phyloP scores from a whole-genome alignment of 2,797 vertebrate genomes.

The Sebastes reedi region DNA sequence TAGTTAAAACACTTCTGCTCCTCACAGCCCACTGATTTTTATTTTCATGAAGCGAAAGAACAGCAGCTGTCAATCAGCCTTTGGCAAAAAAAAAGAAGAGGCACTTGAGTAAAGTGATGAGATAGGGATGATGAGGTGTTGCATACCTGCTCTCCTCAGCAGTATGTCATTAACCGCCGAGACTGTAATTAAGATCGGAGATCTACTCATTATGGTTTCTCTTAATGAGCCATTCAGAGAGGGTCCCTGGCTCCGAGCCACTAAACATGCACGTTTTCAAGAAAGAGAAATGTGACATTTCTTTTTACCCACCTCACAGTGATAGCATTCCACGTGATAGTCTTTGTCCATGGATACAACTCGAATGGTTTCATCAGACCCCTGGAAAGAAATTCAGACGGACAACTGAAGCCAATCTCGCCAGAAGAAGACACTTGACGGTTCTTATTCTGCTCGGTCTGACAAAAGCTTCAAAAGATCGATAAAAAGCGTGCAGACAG shows the following conservation, averaged over 20 bases:
- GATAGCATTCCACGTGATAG: slow-evolving; percentile 96
- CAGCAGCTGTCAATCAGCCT: slow-evolving; percentile 51
- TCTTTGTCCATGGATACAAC: slow-evolving; percentile 98
- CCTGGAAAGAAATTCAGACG: slow-evolving; percentile 78
- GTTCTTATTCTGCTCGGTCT: slow-evolving; percentile 5
- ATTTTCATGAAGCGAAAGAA: slow-evolving; percentile 23
- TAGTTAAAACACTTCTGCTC: slow-evolving; percentile 18
- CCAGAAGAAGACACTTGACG: neutral
- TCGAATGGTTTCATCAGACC: slow-evolving; percentile 95
- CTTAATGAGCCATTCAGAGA: slow-evolving; percentile 54
- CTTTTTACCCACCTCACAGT: slow-evolving; percentile 89
- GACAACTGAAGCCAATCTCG: slow-evolving; percentile 2
- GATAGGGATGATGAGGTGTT: slow-evolving; percentile 46
- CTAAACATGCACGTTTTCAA: neutral
- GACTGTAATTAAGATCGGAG: slow-evolving; percentile 60
- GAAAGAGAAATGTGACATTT: neutral
- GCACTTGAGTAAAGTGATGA: slow-evolving; percentile 42
- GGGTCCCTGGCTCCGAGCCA: slow-evolving; percentile 15
- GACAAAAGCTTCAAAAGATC: slow-evolving; percentile 30
- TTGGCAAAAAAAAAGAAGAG: neutral
- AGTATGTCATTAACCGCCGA: slow-evolving; percentile 47
- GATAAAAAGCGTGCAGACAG: neutral
- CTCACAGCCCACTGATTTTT: slow-evolving; percentile 31
- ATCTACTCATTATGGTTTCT: slow-evolving; percentile 50
- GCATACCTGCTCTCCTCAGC: slow-evolving; percentile 41